phyloP scores from a whole-genome alignment of 2,113 vertebrate species.

The Poeciliopsis retropinna region DNA sequence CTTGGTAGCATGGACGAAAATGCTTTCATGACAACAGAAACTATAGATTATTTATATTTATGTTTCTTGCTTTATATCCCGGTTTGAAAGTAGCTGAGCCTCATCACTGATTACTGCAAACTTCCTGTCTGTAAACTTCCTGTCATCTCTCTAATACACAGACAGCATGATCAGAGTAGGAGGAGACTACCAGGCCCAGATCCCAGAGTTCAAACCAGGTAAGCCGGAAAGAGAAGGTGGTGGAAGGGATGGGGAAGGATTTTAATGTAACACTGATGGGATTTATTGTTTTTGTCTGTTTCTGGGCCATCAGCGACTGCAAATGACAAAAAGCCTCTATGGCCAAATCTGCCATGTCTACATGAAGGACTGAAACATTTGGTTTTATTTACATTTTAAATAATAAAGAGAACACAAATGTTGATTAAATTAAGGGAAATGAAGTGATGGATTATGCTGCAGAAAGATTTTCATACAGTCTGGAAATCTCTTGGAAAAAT shows the following conservation, averaged over 20 bases:
- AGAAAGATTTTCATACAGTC: no score
- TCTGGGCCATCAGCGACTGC: not conserved
- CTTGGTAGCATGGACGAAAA: not conserved
- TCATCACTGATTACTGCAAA: not conserved
- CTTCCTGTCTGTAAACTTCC: not conserved
- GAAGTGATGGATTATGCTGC: no score
- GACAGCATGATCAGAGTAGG: slow-evolving; percentile 96
- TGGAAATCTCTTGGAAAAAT: no score
- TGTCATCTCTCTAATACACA: slow-evolving; percentile 51
- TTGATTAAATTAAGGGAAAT: no score
- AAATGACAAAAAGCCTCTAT: not conserved
- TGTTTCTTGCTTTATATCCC: not conserved
- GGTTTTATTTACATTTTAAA: not conserved
- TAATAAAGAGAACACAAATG: no score
- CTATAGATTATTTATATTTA: not conserved
- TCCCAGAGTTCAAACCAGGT: slow-evolving; percentile 94
- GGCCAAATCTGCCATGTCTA: not conserved
- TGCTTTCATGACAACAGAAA: not conserved
- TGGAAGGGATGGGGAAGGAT: slow-evolving; percentile 1
- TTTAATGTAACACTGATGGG: not conserved
- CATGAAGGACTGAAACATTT: not conserved
- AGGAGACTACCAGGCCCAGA: slow-evolving; percentile 92
- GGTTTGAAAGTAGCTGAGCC: not conserved
- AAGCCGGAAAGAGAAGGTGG: slow-evolving; percentile 25
- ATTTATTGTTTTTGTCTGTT: not conserved